Evolutionary conservation across 2,888 invertebrate species (phyloP), one percentile per base, ranked within the genome.

Genomic region (Euplagia quadripunctaria): DNA sequence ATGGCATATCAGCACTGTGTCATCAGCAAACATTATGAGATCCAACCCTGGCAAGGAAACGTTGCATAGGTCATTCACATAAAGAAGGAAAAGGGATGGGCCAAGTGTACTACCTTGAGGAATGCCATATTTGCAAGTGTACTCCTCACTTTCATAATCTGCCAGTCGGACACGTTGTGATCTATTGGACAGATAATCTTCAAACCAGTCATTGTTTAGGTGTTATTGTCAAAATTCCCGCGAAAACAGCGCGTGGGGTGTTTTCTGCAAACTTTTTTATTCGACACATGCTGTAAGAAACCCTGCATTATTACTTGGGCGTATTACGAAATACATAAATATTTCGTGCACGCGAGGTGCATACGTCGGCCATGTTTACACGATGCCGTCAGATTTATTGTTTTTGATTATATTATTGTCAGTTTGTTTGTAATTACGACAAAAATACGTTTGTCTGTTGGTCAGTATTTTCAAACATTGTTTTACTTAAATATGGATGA

Each of bases 361-460:
- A 82, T 72, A 70, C 63, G 72, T 55, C 69, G 52, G 31, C 67
- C 11, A 41, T 81, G 80, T 84, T 81, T 83, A 81, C 66, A 52
- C 67, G 43, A 78, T 14, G 43, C 72, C 70, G 79, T 80, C 75
- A 9, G 65, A 78, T 80, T 81, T 82, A 83, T 85, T 80, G 75
- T 80, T 78, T 68, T 75, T 78, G 81, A 83, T 86, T 84, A 79
- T 82, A 82, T 83, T 81, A 85, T 85, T 84, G 85, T 77, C 81
- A 76, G 85, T 81, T 61, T 85, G 86, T 86, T 84, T 81, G 78
- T 68, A 79, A 85, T 83, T 82, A 81, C 78, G 76, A 81, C 77
- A 78, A 82, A 79, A 81, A 79, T 81, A 81, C 72, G 76, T 72
- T 73, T 73, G 74, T 79, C 72, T 82, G 80, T 79, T 78, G 79